phyloP scores from a whole-genome alignment of 2,113 vertebrate genomes.

The Sylvicapra grimmia region DNA sequence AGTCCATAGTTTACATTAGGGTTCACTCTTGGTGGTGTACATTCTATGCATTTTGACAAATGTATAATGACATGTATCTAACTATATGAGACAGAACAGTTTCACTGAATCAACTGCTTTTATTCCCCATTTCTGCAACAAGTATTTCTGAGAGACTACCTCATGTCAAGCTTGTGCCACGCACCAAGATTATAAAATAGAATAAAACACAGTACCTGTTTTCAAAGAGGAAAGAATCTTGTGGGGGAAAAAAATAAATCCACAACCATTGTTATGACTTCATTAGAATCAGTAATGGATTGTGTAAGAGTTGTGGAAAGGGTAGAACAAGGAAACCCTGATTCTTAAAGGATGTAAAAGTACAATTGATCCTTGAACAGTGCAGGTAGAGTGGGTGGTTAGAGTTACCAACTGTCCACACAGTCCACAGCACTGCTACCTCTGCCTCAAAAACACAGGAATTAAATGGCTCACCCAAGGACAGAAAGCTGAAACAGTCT shows the following conservation, averaged over 20 bases:
- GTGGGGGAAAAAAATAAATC: neutral
- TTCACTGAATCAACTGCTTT: neutral
- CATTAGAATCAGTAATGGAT: neutral
- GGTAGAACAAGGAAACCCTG: neutral
- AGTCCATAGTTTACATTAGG: neutral
- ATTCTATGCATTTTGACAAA: neutral
- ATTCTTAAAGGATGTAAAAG: neutral
- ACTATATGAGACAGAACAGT: neutral
- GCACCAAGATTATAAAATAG: neutral
- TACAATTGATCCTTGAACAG: neutral
- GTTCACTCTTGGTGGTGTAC: neutral
- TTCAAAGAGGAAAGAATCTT: slow-evolving; percentile 3
- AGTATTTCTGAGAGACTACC: slow-evolving; percentile 4
- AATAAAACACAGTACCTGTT: neutral
- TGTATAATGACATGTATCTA: neutral
- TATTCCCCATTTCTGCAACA: neutral
- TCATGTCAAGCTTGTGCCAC: neutral
- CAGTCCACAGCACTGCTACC: neutral
- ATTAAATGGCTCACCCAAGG: neutral
- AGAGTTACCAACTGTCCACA: too few relatives aligned
- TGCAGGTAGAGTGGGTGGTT: neutral
- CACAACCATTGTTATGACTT: neutral
- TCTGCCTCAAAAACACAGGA: neutral
- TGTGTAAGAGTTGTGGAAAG: neutral
- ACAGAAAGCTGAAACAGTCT: neutral